Conservation (phyloP, 2,888 invertebrate genomes). For the Folsomia candida region DNA sequence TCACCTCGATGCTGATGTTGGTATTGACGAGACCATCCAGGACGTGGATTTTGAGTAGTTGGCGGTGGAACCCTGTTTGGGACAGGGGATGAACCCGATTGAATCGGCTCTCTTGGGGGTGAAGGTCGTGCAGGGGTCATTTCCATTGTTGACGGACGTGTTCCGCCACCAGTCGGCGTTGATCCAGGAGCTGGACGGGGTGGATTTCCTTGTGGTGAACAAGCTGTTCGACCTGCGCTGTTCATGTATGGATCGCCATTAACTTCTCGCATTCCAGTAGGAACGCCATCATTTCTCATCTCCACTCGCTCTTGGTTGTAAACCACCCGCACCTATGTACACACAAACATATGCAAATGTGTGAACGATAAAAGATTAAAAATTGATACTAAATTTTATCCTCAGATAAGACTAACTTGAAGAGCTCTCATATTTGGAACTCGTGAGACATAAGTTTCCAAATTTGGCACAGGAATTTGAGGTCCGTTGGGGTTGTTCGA, state of each 20-base stretch:
- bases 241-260: conserved; percentile 10
- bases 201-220: not conserved
- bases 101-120: not conserved
- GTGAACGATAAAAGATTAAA: not conserved
- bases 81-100: not conserved
- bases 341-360: not conserved
- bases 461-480: not conserved
- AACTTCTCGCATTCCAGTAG: conserved; percentile 9
- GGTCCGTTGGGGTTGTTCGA: not conserved
- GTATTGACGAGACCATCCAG: not conserved
- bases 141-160: not conserved
- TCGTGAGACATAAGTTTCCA: not conserved
- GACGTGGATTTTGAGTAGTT: not conserved
- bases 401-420: not conserved
- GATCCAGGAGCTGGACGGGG: not conserved
- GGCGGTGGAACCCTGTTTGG: not conserved
- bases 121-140: not conserved
- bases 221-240: not conserved
- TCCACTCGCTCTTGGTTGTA: conserved; percentile 6
- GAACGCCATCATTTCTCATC: conserved; percentile 10
- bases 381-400: not conserved
- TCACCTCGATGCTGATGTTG: not conserved
- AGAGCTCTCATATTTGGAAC: not conserved
- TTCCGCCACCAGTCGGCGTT: not conserved
- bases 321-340: conserved; percentile 11